Base-by-base conservation (phyloP, 1,140 invertebrate genomes). In the Helicoverpa zea region DNA sequence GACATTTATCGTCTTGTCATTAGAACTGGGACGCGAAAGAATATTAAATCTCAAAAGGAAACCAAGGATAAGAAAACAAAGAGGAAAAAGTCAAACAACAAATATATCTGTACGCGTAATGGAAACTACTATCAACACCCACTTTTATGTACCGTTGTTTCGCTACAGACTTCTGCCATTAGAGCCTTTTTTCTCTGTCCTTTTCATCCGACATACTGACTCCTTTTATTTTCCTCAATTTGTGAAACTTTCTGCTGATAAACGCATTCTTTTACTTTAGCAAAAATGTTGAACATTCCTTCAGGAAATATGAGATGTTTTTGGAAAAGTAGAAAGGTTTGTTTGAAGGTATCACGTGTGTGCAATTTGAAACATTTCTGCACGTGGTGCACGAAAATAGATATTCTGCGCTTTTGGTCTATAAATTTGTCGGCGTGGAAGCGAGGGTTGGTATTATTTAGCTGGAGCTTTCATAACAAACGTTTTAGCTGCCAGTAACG, bases 401-500 rank as follows among this genome's bases (percentile, higher is more conserved):
- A 30, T 72, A 54, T 54, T 52, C 49, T 52, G 14, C 13, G 68
- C 51, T 72, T 58, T 74, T 74, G 18, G 30, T 61, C 56, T 49
- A 61, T 61, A 30, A 23, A 75, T 54, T 75, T 75, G 11, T 61
- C 11, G 11, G 43, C 10, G 10, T 74, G 14, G 52, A 18, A 30
- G 30, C 13, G 52, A 59, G n/a, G 14, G 30, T 43, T 35, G 61
- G 47, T 66, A 54, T 59, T 66, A 81, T 61, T 61, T 52, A 47
- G 47, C 47, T 54, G 11, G 13, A 59, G 58, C 68, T 54, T 49
- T 81, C 61, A 80, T 72, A 80, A 84, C 77, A 66, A 70, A 83
- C 77, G 68, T 78, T 86, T 84, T 72, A 80, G 82, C 82, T 77
- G 83, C 80, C 75, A 81, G 86, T 83, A 82, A 86, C 83, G 56